Evolutionary conservation across 2,888 invertebrate species (phyloP).

Genomic region (Euclidia mi): DNA sequence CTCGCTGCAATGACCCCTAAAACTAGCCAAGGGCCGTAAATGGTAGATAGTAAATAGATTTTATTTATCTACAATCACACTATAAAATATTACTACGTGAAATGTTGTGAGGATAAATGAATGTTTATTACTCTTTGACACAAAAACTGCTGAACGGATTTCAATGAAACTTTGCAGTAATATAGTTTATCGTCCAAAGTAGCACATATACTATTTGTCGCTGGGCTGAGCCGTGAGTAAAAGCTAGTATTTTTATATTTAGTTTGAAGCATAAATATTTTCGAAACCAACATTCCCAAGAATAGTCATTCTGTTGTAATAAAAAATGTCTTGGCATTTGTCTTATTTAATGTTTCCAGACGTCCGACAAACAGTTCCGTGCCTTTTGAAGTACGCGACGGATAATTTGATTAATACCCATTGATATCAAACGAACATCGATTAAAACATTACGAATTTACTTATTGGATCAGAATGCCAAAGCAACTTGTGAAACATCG

Average conservation of each 20-base stretch:
- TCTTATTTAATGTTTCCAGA: conserved; percentile 49
- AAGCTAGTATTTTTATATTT: too few species aligned
- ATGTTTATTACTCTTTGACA: too few species aligned
- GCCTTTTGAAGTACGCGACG: conserved; percentile 27
- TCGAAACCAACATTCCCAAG: neutral
- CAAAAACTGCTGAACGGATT: too few species aligned
- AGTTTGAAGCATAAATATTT: neutral
- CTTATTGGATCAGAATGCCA: conserved; percentile 10
- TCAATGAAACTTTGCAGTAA: too few species aligned
- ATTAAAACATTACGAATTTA: conserved; percentile 24
- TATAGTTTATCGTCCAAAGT: too few species aligned
- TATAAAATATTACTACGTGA: too few species aligned
- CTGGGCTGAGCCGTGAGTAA: too few species aligned
- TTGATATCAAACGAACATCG: conserved; percentile 31
- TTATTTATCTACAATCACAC: neutral
- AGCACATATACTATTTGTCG: too few species aligned
- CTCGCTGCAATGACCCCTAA: neutral
- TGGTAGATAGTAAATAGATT: too few species aligned
- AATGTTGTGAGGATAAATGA: too few species aligned
- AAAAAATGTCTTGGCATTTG: conserved; percentile 56
- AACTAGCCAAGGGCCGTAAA: too few species aligned
- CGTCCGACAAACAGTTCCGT: conserved; percentile 20
- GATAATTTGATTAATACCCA: conserved; percentile 28
- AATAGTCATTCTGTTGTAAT: conserved; percentile 30
- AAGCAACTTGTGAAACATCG: conserved; percentile 2